These are phyloP conservation scores for Anableps anableps DNA, from an alignment of 2,797 vertebrate species.

Conservation along the genomic window DNA sequence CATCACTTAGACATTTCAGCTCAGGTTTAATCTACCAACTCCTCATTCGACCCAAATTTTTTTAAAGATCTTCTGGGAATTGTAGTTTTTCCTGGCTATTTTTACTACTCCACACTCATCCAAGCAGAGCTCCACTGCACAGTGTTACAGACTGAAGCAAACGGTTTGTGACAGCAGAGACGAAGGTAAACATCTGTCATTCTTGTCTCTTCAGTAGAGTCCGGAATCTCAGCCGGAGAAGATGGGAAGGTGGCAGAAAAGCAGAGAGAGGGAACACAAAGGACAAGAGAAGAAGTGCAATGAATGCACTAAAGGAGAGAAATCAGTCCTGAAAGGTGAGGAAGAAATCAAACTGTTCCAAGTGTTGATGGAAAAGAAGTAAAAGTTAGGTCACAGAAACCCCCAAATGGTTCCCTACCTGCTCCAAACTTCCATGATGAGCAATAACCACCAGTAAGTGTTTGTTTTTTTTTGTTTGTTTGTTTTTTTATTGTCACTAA, in stretches of 20 bases:
- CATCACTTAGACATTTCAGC: constrained; percentile 30
- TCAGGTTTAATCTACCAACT: constrained; percentile 43
- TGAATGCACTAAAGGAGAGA: constrained; percentile 21
- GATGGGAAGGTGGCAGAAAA: not conserved
- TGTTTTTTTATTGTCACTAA: not conserved
- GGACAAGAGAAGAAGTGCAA: constrained; percentile 13
- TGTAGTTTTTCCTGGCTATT: constrained; percentile 50
- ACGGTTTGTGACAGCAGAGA: constrained; percentile 48
- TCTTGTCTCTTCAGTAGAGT: constrained; percentile 33
- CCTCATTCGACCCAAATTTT: constrained; percentile 57
- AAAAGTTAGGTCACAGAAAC: constrained; percentile 10
- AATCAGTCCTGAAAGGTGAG: constrained; percentile 14
- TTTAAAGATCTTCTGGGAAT: constrained; percentile 49
- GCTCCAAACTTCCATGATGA: not conserved
- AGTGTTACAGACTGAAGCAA: constrained; percentile 30
- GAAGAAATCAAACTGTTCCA: not conserved
- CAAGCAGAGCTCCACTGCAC: constrained; percentile 25
- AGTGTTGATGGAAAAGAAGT: constrained; percentile 10
- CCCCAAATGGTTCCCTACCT: not conserved
- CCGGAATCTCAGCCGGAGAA: constrained; percentile 18
- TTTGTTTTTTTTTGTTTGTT: not conserved
- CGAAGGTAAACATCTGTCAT: constrained; percentile 44
- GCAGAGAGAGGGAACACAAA: not conserved
- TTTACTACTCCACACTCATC: constrained; percentile 33
- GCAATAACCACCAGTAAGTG: not conserved